Evolutionary conservation across 2,888 invertebrate species (phyloP).

Genomic region (Apamea epomidion): DNA sequence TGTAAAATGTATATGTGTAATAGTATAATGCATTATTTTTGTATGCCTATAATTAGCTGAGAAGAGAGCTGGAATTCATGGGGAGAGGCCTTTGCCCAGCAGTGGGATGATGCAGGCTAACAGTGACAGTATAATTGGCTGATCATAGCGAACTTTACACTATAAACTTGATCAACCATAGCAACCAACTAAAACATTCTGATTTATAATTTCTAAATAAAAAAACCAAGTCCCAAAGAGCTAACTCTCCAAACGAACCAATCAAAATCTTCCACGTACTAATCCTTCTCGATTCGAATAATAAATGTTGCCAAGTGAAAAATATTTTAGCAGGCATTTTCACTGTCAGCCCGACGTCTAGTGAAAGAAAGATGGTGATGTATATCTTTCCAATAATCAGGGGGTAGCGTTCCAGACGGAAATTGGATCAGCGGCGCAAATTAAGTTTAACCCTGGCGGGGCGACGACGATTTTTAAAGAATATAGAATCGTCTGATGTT

Average conservation of each 20-base stretch:
- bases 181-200: neutral
- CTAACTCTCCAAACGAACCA: constrained; percentile 29
- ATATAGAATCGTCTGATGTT: constrained; percentile 61
- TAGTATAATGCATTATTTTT: too few relatives aligned
- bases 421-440: constrained; percentile 82
- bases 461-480: constrained; percentile 71
- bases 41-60: too few relatives aligned
- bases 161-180: neutral
- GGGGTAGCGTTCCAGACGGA: constrained; percentile 72
- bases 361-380: constrained; percentile 71
- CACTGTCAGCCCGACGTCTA: constrained; percentile 61
- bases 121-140: neutral
- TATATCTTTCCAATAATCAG: constrained; percentile 81
- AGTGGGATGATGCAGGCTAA: too few relatives aligned
- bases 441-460: constrained; percentile 77
- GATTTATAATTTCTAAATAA: neutral
- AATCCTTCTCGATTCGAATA: constrained; percentile 54
- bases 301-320: constrained; percentile 61
- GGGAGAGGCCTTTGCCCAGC: too few relatives aligned
- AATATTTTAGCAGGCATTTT: constrained; percentile 64
- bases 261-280: constrained; percentile 51
- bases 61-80: too few relatives aligned
- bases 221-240: neutral
- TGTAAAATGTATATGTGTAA: neutral
- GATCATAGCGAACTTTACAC: neutral